Conservation (phyloP, 2,113 vertebrate genomes). For the Dascyllus trimaculatus region DNA sequence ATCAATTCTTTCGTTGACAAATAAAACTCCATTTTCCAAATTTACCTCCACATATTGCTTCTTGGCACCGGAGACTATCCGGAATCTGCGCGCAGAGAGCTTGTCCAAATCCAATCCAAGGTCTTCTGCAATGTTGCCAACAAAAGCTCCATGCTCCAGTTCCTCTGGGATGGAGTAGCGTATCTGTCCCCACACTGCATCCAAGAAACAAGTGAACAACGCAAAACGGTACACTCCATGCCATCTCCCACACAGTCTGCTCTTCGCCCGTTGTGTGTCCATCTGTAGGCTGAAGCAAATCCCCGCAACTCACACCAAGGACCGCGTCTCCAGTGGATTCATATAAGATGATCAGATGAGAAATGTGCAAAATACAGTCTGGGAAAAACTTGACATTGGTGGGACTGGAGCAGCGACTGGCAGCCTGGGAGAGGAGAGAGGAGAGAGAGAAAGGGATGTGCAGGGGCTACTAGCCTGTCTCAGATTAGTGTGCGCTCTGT, state of each 20-base stretch:
- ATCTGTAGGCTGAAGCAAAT: conserved; percentile 54
- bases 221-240: conserved; percentile 50
- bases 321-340: not conserved
- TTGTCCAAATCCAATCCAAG: conserved; percentile 77
- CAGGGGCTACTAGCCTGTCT: conserved; percentile 53
- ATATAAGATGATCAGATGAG: conserved; percentile 5
- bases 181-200: conserved; percentile 75
- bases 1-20: conserved; percentile 80
- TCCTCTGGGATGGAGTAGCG: conserved; percentile 82
- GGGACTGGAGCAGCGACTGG: conserved; percentile 50
- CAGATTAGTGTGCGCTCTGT: conserved; percentile 62
- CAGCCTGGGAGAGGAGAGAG: conserved; percentile 59
- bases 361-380: conserved; percentile 28
- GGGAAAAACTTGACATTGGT: conserved; percentile 65
- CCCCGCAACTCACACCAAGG: conserved; percentile 16
- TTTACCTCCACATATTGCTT: conserved; percentile 81
- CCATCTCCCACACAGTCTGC: conserved; percentile 50
- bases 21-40: conserved; percentile 81
- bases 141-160: conserved; percentile 81
- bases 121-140: conserved; percentile 82
- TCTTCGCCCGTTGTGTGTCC: conserved; percentile 57
- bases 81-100: conserved; percentile 80
- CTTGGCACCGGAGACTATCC: conserved; percentile 80
- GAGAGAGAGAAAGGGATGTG: conserved; percentile 55
- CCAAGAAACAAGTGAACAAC: conserved; percentile 66